Conservation (phyloP, 2,113 vertebrate genomes). For the Cynopterus brachyotis region DNA sequence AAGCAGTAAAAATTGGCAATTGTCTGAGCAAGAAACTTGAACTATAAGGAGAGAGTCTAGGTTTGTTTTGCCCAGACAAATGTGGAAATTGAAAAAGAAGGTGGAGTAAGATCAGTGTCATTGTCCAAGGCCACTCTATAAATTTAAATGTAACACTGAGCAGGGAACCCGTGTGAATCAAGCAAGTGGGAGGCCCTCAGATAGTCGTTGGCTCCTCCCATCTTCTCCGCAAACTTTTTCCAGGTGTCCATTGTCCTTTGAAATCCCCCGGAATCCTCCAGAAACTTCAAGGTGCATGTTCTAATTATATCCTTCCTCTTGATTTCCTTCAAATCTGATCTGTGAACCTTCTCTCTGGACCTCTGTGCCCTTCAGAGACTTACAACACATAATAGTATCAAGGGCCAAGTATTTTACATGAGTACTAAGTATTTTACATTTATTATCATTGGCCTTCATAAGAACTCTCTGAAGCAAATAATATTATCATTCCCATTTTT, state of each 20-base stretch:
- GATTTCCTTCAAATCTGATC: not conserved
- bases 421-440: not conserved
- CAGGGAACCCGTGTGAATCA: not conserved
- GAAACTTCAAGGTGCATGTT: not conserved
- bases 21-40: not conserved
- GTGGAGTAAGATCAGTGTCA: not conserved
- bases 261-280: not conserved
- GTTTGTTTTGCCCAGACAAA: not conserved
- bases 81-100: not conserved
- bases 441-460: not conserved
- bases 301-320: not conserved
- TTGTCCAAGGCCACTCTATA: not conserved
- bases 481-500: not conserved
- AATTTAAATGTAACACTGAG: not conserved
- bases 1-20: not conserved
- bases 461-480: not conserved
- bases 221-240: not conserved
- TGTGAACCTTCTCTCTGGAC: not conserved
- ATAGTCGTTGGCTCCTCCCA: not conserved
- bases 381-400: not conserved
- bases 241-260: not conserved
- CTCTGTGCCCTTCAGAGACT: not conserved
- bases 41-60: not conserved
- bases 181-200: rapidly evolving
- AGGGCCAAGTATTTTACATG: too few species aligned